Conservation (phyloP, 2,797 vertebrate species). For the Aeoliscus strigatus region DNA sequence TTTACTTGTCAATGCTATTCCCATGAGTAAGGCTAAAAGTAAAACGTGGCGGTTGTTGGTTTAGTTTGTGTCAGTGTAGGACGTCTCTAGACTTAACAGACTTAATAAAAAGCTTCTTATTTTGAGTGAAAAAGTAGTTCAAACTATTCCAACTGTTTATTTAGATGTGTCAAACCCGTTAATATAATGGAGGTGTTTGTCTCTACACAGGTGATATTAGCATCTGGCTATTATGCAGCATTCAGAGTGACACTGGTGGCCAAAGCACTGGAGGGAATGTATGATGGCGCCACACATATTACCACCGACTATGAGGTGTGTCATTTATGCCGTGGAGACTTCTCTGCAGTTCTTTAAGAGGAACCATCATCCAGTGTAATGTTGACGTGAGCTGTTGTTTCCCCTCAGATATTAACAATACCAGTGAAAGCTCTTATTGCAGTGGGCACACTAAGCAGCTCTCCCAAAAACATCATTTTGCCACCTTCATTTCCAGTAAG, state of each 20-base stretch:
- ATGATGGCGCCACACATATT: slow-evolving; percentile 93
- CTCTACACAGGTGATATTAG: slow-evolving; percentile 81
- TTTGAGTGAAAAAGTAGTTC: no score
- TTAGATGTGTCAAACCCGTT: no score
- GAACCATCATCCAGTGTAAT: not conserved
- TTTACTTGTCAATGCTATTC: no score
- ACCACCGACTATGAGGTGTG: slow-evolving; percentile 97
- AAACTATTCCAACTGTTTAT: no score
- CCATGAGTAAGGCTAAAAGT: no score
- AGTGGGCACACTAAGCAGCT: slow-evolving; percentile 88
- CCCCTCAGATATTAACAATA: slow-evolving; percentile 90
- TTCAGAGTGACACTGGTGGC: slow-evolving; percentile 91
- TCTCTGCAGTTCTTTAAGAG: not conserved
- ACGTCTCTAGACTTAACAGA: no score
- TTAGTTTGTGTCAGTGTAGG: no score
- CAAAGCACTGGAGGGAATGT: slow-evolving; percentile 87
- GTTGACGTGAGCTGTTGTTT: not conserved
- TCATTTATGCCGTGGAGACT: not conserved
- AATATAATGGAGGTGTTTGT: slow-evolving; percentile 13
- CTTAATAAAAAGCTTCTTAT: no score
- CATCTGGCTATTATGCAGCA: slow-evolving; percentile 90
- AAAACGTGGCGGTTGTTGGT: no score
- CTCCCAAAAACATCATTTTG: slow-evolving; percentile 87
- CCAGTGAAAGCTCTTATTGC: slow-evolving; percentile 94
- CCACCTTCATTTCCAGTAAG: slow-evolving; percentile 94